Evolutionary conservation across 2,113 vertebrate genomes (phyloP), one percentile per base, ranked within the genome.

Genomic region (Nothobranchius furzeri): DNA sequence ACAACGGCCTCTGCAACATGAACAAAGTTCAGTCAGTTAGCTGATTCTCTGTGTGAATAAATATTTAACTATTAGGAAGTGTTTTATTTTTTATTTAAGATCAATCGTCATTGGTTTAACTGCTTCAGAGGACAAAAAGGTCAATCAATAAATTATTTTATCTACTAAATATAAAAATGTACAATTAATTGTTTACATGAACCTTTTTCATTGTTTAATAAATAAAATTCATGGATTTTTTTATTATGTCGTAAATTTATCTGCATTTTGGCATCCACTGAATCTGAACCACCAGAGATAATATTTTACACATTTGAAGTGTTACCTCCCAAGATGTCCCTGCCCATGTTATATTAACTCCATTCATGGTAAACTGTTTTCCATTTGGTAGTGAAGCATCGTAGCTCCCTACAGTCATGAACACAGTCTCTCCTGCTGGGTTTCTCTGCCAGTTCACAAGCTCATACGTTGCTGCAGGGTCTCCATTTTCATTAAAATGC

Each of bases 371-470:
- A 59, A 94, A 90, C 73, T 91, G 89, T 35, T 81, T 67, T 60
- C 74, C 87, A 35, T 69, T 57, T 57, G 88, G 86, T 30, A 79
- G 80, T 20, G 92, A 90, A 40, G 88, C 89, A 54, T 93, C 86
- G 5, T 93, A 94, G 62, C 84, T 85, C 53, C 93, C 91, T 5
- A 92, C 84, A 25, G 86, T 71, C 45, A 91, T 79, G 83, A 93
- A 93, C 42, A 62, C 63, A 55, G 43, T 73, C 5, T 84, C 71
- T 61, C 91, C 89, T 48, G 54, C 80, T 36, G 13, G 45, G 69
- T 83, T 87, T 76, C 68, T 91, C 81, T 93, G 92, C 93, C 93
- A 94, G 85, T 94, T 93, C 46, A 93, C 89, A 55, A 94, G 79
- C 70, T 92, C 91, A 75, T 93, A 93, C 7, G 49, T 82, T 9